Evolutionary conservation across 2,113 vertebrate genomes (phyloP).

Genomic region (Oncorhynchus masou): DNA sequence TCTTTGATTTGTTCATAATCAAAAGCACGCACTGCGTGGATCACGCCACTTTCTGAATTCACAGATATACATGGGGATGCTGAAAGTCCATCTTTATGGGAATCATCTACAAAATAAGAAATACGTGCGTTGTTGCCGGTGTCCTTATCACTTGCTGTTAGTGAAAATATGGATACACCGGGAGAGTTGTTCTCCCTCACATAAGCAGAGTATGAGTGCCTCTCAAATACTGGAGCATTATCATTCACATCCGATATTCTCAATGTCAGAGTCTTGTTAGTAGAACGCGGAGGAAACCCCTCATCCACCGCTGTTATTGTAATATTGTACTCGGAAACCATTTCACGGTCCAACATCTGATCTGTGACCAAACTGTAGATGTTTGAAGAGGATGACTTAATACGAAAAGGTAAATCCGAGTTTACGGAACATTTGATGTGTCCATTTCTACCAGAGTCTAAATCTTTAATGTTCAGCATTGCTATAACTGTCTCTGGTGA

Average conservation of each 20-base stretch:
- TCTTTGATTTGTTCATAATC: background rate
- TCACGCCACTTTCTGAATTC: background rate
- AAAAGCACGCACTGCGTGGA: background rate
- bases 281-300: background rate
- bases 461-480: background rate
- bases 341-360: background rate
- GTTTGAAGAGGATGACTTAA: background rate
- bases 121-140: background rate
- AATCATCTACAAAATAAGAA: background rate
- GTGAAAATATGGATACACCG: background rate
- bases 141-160: constrained; percentile 1
- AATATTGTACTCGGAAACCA: background rate
- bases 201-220: background rate
- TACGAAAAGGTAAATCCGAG: background rate
- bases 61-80: background rate
- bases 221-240: background rate
- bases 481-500: background rate
- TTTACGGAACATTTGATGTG: background rate
- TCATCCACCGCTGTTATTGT: background rate
- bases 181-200: constrained; percentile 1
- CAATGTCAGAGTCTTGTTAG: background rate
- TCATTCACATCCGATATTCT: constrained; percentile 7
- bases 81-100: background rate
- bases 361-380: constrained; percentile 7
- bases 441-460: background rate